Percentiles rank a stretch among this genome's conserved stretches.
These are phyloP conservation scores for Procapra przewalskii DNA, from an alignment of 2,113 vertebrate genomes.

Conservation along the genomic window DNA sequence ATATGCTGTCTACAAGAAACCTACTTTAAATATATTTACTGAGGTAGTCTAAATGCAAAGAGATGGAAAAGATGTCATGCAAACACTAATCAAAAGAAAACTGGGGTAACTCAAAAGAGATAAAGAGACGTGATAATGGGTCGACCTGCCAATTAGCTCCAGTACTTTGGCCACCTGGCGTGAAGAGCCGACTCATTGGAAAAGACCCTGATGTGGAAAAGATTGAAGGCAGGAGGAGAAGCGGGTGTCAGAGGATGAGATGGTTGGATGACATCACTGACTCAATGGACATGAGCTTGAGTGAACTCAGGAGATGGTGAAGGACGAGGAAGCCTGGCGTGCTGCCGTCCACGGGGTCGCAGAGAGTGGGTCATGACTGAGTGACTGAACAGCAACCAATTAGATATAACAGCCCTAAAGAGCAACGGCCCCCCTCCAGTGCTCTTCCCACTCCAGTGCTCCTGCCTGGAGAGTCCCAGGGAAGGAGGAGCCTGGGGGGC, in stretches of 20 bases:
- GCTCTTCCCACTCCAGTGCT: too few species aligned
- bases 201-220: neutral
- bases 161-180: neutral
- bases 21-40: neutral
- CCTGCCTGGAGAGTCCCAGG: too few species aligned
- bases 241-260: neutral
- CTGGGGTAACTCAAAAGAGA: neutral
- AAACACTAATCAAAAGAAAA: neutral
- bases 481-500: too few species aligned
- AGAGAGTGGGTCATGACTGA: neutral
- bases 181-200: accelerated
- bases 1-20: neutral
- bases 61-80: neutral
- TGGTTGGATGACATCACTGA: neutral
- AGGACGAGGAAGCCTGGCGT: neutral
- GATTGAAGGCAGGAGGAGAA: neutral
- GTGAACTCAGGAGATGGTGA: neutral
- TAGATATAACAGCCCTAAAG: neutral
- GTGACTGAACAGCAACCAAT: neutral
- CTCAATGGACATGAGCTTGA: neutral
- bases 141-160: neutral
- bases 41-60: neutral
- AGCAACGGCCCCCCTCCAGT: too few species aligned
- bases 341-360: neutral
- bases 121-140: neutral